A percentile compares a stretch with the other conserved stretches of the same genome.
Evolutionary conservation across 2,888 invertebrate species (phyloP).

Genomic region (Erebia aethiops): DNA sequence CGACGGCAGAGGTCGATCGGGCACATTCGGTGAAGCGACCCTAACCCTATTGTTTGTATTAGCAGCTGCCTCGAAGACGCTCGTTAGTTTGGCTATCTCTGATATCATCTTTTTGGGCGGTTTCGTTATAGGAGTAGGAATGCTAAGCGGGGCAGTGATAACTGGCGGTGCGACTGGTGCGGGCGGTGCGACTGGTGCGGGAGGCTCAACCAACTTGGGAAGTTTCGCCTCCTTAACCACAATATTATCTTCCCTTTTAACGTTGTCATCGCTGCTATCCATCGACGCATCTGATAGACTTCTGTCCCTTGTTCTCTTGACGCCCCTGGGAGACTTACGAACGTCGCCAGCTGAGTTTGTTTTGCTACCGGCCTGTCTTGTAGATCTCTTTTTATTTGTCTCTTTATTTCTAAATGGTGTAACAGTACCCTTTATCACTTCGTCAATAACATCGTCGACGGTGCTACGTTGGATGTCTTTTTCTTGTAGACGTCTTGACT

Average conservation of each 20-base stretch:
- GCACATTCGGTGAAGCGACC: slow-evolving; percentile 39
- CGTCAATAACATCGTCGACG: slow-evolving; percentile 94
- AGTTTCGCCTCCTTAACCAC: slow-evolving; percentile 56
- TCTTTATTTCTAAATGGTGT: slow-evolving; percentile 57
- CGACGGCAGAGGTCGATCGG: slow-evolving; percentile 29
- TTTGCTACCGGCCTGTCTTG: slow-evolving; percentile 78
- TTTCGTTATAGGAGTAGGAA: slow-evolving; percentile 67
- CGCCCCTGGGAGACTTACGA: slow-evolving; percentile 86
- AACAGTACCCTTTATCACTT: slow-evolving; percentile 89
- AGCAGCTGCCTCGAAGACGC: slow-evolving; percentile 63
- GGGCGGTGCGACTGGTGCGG: slow-evolving; percentile 13
- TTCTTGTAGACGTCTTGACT: slow-evolving; percentile 91
- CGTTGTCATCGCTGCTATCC: slow-evolving; percentile 83
- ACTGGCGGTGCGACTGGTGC: slow-evolving; percentile 30
- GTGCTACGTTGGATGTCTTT: slow-evolving; percentile 89
- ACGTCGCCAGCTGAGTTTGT: slow-evolving; percentile 56
- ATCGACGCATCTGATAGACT: slow-evolving; percentile 86
- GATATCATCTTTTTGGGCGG: slow-evolving; percentile 77
- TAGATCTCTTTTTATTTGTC: slow-evolving; percentile 77
- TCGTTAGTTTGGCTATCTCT: slow-evolving; percentile 70
- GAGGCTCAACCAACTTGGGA: slow-evolving; percentile 48
- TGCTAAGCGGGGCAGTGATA: slow-evolving; percentile 37
- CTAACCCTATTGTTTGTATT: slow-evolving; percentile 44
- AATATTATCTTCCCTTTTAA: slow-evolving; percentile 60
- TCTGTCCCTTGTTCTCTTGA: slow-evolving; percentile 84